These are phyloP conservation scores for Argyrosomus regius DNA, from an alignment of 2,797 vertebrate genomes.

Conservation along the genomic window DNA sequence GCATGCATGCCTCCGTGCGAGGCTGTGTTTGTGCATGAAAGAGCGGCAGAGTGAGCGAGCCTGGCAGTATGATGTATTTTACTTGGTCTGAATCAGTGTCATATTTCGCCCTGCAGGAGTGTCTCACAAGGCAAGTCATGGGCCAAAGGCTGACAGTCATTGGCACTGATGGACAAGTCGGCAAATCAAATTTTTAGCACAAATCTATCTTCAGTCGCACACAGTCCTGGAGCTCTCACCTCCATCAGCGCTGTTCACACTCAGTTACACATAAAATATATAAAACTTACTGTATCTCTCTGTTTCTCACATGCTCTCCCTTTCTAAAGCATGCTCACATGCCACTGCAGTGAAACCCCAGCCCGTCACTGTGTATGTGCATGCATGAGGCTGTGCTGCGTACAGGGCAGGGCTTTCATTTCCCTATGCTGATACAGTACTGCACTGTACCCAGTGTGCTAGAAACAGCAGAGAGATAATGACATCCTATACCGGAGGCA, in stretches of 20 bases:
- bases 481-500: constrained; percentile 81
- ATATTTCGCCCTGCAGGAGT: constrained; percentile 61
- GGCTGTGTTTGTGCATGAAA: constrained; percentile 32
- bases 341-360: constrained; percentile 22
- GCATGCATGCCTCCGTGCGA: constrained; percentile 14
- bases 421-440: constrained; percentile 74
- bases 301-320: constrained; percentile 8
- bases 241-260: constrained; percentile 15
- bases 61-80: constrained; percentile 67
- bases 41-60: constrained; percentile 32
- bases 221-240: constrained; percentile 28
- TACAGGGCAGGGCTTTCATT: constrained; percentile 55
- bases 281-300: constrained; percentile 14
- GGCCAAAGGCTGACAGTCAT: constrained; percentile 59
- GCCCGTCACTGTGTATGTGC: constrained; percentile 24
- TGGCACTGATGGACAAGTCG: constrained; percentile 67
- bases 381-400: constrained; percentile 30
- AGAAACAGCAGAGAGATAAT: constrained; percentile 78
- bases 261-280: constrained; percentile 33
- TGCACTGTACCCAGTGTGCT: constrained; percentile 73
- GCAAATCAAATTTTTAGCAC: constrained; percentile 60
- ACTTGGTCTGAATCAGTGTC: constrained; percentile 66
- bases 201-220: constrained; percentile 54
- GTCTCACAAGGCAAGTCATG: constrained; percentile 52
- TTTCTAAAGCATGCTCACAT: constrained; percentile 26